These are phyloP conservation scores for Uromys caudimaculatus DNA, from an alignment of 2,797 vertebrate genomes.

Conservation along the genomic window DNA sequence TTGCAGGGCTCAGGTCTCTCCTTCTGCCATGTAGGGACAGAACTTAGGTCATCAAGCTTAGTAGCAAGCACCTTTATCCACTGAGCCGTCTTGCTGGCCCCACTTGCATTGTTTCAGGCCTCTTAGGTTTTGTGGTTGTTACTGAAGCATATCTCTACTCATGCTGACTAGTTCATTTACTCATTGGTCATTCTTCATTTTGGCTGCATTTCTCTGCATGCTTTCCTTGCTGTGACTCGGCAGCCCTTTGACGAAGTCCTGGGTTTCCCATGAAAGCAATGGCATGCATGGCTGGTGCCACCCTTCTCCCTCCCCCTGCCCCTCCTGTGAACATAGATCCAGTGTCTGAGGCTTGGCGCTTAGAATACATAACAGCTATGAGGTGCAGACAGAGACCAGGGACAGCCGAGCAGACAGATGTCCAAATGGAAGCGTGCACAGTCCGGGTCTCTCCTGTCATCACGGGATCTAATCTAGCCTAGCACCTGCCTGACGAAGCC, in stretches of 20 bases:
- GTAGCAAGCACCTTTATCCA: no score
- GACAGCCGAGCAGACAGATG: background rate
- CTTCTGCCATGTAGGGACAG: background rate
- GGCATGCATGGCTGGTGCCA: background rate
- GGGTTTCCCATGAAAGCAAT: background rate
- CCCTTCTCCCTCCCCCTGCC: background rate
- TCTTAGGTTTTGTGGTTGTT: background rate
- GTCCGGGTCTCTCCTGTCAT: background rate
- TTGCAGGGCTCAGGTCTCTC: background rate
- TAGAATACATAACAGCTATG: background rate
- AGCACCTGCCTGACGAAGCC: background rate
- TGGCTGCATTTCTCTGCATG: background rate
- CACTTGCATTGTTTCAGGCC: background rate
- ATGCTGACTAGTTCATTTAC: background rate
- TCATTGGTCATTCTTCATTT: background rate
- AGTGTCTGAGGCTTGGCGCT: background rate
- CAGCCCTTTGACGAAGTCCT: conserved; percentile 7
- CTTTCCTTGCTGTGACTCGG: background rate
- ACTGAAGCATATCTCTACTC: background rate
- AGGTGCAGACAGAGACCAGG: background rate
- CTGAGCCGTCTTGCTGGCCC: background rate
- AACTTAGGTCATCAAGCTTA: background rate
- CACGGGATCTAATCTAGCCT: background rate
- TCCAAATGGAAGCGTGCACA: background rate
- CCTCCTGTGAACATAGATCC: background rate